Evolutionary conservation across 2,113 vertebrate genomes (phyloP), one percentile per base, ranked within the genome.

Genomic region (Actinemys pallida): DNA sequence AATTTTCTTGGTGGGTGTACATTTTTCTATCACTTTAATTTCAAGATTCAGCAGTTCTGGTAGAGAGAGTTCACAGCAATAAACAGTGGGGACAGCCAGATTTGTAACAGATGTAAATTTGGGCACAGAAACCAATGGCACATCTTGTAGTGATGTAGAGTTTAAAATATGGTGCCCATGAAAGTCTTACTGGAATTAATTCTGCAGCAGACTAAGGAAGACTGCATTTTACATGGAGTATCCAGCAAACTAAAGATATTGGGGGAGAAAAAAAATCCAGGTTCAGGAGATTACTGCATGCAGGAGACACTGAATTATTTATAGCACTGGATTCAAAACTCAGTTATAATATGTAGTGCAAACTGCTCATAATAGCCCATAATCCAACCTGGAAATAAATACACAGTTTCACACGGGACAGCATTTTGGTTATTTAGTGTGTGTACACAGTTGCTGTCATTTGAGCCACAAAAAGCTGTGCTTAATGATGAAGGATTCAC

Each of bases 31-130:
- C 80, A 81, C 35, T 84, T 75, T 69, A 92, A 91, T 95, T 93
- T 92, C 83, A 86, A 87, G 87, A 90, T 54, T 86, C 92, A 97
- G 87, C 62, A 84, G 89, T 92, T 96, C 89, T 35, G 84, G 10
- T 83, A 84, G 91, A 93, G 93, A 92, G 87, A 96, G 94, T 83
- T 92, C 0, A 0, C 79, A 87, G 57, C 29, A 56, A 92, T 25
- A 80, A 78, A 65, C 49, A 3, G 0, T 94, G 92, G 86, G 90
- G 95, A 95, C 69, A 90, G 86, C 89, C 92, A 62, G 84, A 93
- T 93, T 86, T 93, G 94, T 45, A 65, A 86, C 91, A 92, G 80
- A 81, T 72, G 35, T 50, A 72, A 39, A 72, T 39, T 72, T 72
- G 82, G 3, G 53, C 92, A 84, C 62, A 84, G 88, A 84, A 94